Conservation (phyloP, 1,140 invertebrate species). For the Aethina tumida region DNA sequence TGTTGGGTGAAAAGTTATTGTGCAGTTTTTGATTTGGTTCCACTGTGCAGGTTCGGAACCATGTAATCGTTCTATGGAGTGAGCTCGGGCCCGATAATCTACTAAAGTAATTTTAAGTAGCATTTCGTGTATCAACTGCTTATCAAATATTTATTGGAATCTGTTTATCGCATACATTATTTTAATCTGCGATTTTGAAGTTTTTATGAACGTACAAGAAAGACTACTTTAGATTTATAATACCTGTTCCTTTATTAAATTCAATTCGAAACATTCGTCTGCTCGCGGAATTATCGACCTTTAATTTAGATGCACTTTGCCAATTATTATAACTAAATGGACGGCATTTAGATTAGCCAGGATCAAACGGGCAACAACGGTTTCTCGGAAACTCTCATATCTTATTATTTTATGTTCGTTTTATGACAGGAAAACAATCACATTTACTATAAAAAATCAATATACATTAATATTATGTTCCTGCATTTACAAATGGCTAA, state of each 20-base stretch:
- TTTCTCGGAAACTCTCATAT: no score
- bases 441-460: no score
- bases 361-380: conserved; percentile 1
- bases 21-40: no score
- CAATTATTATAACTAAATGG: conserved; percentile 13
- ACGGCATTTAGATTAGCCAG: conserved; percentile 12
- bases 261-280: conserved; percentile 18
- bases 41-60: no score
- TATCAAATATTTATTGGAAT: conserved; percentile 32
- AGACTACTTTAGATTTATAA: conserved; percentile 22
- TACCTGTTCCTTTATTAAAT: conserved; percentile 21
- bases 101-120: conserved; percentile 30
- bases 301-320: conserved; percentile 12
- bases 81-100: conserved; percentile 26
- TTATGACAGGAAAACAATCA: no score
- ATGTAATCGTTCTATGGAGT: no score
- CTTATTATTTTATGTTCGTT: no score
- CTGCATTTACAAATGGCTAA: no score
- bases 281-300: conserved; percentile 12
- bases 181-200: conserved; percentile 28
- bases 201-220: conserved; percentile 25
- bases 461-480: no score
- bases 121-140: conserved; percentile 28
- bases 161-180: conserved; percentile 30
- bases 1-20: no score